Evolutionary conservation across 2,888 invertebrate species (phyloP).

Genomic region (Tillus elongatus): DNA sequence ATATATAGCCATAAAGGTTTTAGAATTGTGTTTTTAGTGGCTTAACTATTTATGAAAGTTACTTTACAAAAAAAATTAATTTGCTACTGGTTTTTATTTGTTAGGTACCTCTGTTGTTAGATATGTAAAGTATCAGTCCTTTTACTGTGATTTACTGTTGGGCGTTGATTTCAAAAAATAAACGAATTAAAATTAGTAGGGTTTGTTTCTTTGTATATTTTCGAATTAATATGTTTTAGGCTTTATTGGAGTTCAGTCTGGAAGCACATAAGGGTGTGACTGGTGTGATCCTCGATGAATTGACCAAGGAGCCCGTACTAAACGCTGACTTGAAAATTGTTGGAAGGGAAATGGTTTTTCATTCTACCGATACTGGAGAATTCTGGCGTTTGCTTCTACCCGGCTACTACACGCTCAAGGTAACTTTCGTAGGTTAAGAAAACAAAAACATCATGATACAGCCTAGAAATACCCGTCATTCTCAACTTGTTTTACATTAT

Average conservation of each 20-base stretch:
- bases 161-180: no score
- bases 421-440: constrained; percentile 22
- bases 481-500: no score
- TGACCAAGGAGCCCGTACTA: constrained; percentile 42
- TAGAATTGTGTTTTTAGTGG: no score
- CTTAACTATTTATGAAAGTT: no score
- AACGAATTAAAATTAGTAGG: no score
- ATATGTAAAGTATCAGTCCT: no score
- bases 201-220: background rate
- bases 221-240: constrained; percentile 31
- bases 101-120: no score
- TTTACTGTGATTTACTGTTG: no score
- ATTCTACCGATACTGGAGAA: constrained; percentile 49
- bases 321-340: constrained; percentile 46
- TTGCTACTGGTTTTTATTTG: no score
- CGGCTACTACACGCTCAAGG: constrained; percentile 50
- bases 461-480: no score
- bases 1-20: no score
- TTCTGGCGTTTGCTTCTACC: constrained; percentile 58
- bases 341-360: constrained; percentile 50
- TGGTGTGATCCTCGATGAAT: constrained; percentile 47
- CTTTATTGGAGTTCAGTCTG: constrained; percentile 46
- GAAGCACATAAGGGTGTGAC: constrained; percentile 52
- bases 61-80: no score
- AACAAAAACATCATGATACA: background rate